A percentile compares a stretch with the other conserved stretches of the same genome.
These are phyloP conservation scores for Cariama cristata DNA, from an alignment of 2,113 vertebrate species.

Conservation along the genomic window DNA sequence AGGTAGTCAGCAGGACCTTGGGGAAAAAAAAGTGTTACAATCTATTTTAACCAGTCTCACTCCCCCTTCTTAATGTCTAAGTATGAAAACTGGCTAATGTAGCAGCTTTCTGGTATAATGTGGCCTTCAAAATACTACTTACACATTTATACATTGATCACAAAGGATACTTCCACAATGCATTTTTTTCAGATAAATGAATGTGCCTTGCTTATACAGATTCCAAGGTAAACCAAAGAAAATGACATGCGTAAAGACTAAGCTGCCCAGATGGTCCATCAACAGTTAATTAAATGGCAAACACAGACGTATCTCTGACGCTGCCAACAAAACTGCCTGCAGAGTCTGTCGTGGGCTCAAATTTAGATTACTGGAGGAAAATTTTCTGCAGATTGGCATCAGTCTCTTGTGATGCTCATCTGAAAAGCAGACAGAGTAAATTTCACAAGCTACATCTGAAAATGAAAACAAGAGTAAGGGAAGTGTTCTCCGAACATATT, in stretches of 20 bases:
- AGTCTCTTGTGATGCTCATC: not conserved
- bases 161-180: not conserved
- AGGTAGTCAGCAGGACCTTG: not conserved
- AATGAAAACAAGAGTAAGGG: constrained; percentile 10
- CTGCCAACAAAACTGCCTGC: constrained; percentile 23
- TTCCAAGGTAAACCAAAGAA: constrained; percentile 57
- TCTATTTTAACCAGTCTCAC: not conserved
- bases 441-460: constrained; percentile 29
- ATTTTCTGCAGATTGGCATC: not conserved
- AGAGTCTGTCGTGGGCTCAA: not conserved
- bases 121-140: not conserved
- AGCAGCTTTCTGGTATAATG: not conserved
- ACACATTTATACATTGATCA: not conserved
- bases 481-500: not conserved
- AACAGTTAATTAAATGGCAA: constrained; percentile 68
- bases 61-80: not conserved
- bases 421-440: constrained; percentile 19
- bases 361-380: constrained; percentile 28
- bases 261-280: constrained; percentile 56
- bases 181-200: not conserved
- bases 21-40: not conserved
- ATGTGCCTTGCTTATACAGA: not conserved
- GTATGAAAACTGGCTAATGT: not conserved
- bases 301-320: not conserved
- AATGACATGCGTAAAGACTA: not conserved